These are phyloP conservation scores for Glyptemys insculpta DNA, from an alignment of 2,797 vertebrate species.

Conservation along the genomic window DNA sequence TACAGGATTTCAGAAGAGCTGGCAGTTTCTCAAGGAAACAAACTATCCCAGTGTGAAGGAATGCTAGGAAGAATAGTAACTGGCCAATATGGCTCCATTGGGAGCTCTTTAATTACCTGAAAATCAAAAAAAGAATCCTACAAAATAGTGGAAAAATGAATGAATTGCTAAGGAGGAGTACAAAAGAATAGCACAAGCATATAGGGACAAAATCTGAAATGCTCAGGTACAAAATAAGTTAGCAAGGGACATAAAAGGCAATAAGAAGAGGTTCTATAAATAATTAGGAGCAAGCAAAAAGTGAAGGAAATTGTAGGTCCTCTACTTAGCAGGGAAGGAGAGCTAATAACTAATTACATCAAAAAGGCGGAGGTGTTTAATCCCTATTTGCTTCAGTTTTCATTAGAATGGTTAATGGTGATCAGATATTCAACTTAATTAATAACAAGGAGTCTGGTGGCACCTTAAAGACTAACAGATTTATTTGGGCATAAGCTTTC, in stretches of 20 bases:
- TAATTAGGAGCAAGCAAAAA: background rate
- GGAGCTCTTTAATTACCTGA: background rate
- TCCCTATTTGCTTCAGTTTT: background rate
- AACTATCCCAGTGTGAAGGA: background rate
- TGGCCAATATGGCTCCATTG: background rate
- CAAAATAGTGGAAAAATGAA: too few species aligned
- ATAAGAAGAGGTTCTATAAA: background rate
- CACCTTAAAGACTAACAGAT: too few species aligned
- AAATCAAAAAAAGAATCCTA: too few species aligned
- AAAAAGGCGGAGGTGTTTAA: background rate
- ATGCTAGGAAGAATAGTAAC: background rate
- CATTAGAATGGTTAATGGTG: background rate
- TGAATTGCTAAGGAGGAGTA: too few species aligned
- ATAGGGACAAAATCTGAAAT: background rate
- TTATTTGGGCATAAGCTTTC: too few species aligned
- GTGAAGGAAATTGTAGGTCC: background rate
- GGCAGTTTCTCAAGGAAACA: background rate
- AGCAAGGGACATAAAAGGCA: background rate
- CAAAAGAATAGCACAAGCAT: too few species aligned
- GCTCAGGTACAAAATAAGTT: background rate
- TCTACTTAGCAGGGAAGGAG: background rate
- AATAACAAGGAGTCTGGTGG: too few species aligned
- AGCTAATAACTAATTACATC: background rate
- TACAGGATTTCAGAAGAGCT: background rate
- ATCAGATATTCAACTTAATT: too few species aligned